Percentiles rank a stretch among this genome's conserved stretches.
These are phyloP conservation scores for Epiblema foenella DNA, from an alignment of 2,888 invertebrate genomes.

Conservation along the genomic window DNA sequence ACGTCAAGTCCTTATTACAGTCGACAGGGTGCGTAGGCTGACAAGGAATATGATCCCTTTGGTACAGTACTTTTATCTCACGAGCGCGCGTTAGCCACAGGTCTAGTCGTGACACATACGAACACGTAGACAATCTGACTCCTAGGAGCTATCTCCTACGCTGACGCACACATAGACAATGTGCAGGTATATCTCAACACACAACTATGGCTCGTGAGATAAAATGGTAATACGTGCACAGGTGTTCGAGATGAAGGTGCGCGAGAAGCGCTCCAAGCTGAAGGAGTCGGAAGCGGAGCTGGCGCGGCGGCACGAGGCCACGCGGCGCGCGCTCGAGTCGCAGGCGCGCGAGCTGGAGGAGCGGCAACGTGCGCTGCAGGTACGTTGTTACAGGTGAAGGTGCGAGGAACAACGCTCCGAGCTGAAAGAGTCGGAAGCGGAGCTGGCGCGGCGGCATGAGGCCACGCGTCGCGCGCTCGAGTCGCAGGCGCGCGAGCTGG, in stretches of 20 bases:
- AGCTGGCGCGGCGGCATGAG: conserved; percentile 96
- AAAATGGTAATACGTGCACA: conserved; percentile 48
- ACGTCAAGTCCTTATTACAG: no score
- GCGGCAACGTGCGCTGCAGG: conserved; percentile 91
- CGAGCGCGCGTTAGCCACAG: no score
- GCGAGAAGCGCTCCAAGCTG: conserved; percentile 97
- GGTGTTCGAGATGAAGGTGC: conserved; percentile 99
- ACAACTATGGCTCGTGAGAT: no score
- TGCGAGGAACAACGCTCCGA: conserved; percentile 97
- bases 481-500: conserved; percentile 95
- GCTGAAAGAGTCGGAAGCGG: conserved; percentile 96
- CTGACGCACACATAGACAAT: no score
- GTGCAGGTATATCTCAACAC: no score
- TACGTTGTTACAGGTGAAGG: conserved; percentile 67
- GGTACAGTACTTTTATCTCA: no score
- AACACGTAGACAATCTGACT: no score
- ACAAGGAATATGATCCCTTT: no score
- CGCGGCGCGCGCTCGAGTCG: conserved; percentile 90
- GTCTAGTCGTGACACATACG: no score
- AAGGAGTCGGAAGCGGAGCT: conserved; percentile 98
- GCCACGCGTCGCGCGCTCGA: conserved; percentile 89
- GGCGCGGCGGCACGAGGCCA: conserved; percentile 94
- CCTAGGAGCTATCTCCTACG: no score
- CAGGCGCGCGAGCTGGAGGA: conserved; percentile 97
- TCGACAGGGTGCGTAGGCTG: no score